Evolutionary conservation across 2,797 vertebrate species (phyloP).

Genomic region (Danio kyathit): DNA sequence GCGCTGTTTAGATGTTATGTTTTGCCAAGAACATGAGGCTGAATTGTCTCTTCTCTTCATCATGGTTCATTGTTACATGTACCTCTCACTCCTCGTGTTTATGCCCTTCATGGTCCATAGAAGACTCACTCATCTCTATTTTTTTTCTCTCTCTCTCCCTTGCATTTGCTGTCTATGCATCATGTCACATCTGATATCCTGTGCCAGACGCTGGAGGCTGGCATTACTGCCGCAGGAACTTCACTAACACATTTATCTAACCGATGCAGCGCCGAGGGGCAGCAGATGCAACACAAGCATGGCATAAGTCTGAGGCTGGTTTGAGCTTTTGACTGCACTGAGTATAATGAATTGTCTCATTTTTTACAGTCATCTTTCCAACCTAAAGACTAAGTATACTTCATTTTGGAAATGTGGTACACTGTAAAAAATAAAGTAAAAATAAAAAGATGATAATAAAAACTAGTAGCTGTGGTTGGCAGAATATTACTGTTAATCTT

Average conservation of each 20-base stretch:
- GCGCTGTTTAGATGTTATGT: constrained; percentile 47
- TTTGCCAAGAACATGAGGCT: constrained; percentile 45
- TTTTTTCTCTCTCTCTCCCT: neutral
- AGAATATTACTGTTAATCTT: too few species aligned
- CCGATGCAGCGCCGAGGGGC: constrained; percentile 43
- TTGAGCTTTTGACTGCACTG: constrained; percentile 17
- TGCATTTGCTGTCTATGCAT: constrained; percentile 46
- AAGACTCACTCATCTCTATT: constrained; percentile 23
- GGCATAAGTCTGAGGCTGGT: constrained; percentile 25
- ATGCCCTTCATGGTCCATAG: constrained; percentile 36
- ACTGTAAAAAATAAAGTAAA: too few species aligned
- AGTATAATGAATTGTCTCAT: constrained; percentile 9
- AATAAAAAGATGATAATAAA: too few species aligned
- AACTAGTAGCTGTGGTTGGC: too few species aligned
- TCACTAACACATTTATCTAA: constrained; percentile 55
- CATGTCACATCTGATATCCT: constrained; percentile 49
- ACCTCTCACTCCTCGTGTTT: constrained; percentile 31
- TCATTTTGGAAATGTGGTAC: too few species aligned
- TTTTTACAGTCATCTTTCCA: neutral
- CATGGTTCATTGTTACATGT: constrained; percentile 11
- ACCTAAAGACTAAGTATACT: neutral
- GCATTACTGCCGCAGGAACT: constrained; percentile 52
- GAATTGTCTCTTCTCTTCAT: constrained; percentile 22
- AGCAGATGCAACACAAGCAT: constrained; percentile 50
- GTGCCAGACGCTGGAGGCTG: constrained; percentile 49